Evolutionary conservation across 2,797 vertebrate species (phyloP).

Genomic region (Sitta carolinensis): DNA sequence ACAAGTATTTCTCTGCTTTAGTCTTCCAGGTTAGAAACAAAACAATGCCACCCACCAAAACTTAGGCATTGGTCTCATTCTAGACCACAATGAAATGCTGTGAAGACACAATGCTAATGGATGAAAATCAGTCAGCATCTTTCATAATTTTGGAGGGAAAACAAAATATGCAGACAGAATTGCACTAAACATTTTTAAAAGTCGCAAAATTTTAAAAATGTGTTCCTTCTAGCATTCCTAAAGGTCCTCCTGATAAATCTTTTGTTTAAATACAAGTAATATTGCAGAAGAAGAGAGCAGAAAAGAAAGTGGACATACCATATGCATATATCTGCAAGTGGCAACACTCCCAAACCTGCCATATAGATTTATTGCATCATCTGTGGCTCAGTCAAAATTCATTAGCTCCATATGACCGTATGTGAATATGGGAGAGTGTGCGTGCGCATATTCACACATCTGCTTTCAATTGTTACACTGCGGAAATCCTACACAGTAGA

Average conservation of each 20-base stretch:
- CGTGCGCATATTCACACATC: conserved; percentile 30
- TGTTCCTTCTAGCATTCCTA: not conserved
- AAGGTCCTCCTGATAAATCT: not conserved
- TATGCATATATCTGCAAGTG: conserved; percentile 19
- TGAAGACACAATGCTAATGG: not conserved
- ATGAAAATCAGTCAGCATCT: not conserved
- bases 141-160: not conserved
- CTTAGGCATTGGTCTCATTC: not conserved
- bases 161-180: not conserved
- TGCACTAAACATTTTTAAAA: not conserved
- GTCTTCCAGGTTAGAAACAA: not conserved
- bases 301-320: not conserved
- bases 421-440: not conserved
- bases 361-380: conserved; percentile 56
- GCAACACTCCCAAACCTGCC: conserved; percentile 54
- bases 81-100: not conserved
- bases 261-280: conserved; percentile 14
- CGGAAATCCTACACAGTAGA: conserved; percentile 61
- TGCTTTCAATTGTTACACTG: conserved; percentile 55
- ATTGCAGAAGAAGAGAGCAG: not conserved
- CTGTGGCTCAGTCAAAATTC: conserved; percentile 58
- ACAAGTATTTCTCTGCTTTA: not conserved
- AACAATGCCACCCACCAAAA: not conserved
- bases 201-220: not conserved
- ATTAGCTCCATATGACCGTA: conserved; percentile 22